Conservation (phyloP, 2,797 vertebrate species). For the Cetoscarus ocellatus region DNA sequence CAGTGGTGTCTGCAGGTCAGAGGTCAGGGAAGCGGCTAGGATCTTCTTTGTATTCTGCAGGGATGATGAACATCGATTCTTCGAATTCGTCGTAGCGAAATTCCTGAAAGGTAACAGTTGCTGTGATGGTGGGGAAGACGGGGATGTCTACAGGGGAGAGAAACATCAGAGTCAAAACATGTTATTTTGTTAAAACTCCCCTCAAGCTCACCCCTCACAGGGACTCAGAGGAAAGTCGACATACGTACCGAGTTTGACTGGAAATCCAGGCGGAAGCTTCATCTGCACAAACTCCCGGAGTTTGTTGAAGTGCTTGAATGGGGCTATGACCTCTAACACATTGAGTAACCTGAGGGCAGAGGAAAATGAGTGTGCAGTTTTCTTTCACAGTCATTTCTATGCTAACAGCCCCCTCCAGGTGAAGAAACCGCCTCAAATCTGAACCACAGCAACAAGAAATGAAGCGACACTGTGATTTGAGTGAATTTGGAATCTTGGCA, state of each 20-base stretch:
- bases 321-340: conserved; percentile 96
- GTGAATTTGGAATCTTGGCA: too few relatives aligned
- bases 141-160: conserved; percentile 87
- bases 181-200: not conserved
- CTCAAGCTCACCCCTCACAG: conserved; percentile 1
- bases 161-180: not conserved
- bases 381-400: not conserved
- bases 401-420: not conserved
- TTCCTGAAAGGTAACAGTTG: conserved; percentile 99
- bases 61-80: conserved; percentile 92
- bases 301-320: conserved; percentile 99
- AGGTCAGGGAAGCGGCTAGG: conserved; percentile 97
- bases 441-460: conserved; percentile 7
- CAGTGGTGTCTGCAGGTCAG: conserved; percentile 69
- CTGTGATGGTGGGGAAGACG: conserved; percentile 97
- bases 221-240: not conserved
- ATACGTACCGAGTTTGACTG: conserved; percentile 93
- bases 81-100: conserved; percentile 94
- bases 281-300: conserved; percentile 98
- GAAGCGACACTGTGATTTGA: not conserved
- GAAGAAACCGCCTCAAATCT: not conserved
- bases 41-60: conserved; percentile 94
- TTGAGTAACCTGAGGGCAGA: conserved; percentile 90
- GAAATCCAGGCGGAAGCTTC: conserved; percentile 98
- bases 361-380: conserved; percentile 7